Evolutionary conservation across 2,797 vertebrate species (phyloP).

Genomic region (Pseudocheirus occidentalis): DNA sequence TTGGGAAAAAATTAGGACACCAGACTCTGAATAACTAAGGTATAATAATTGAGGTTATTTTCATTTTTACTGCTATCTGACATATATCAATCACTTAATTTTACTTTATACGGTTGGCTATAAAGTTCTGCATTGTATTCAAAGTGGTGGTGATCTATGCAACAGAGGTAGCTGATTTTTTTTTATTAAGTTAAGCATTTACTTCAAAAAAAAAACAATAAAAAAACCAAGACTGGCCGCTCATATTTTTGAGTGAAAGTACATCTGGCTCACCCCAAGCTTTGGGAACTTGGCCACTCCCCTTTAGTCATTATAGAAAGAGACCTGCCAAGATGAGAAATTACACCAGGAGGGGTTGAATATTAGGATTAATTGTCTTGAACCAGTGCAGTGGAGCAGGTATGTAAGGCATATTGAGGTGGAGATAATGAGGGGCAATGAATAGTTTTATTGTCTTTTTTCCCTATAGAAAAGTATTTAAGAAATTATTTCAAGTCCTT

Average conservation of each 20-base stretch:
- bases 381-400: slow-evolving; percentile 94
- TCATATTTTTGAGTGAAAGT: slow-evolving; percentile 61
- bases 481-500: slow-evolving; percentile 83
- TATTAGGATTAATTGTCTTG: slow-evolving; percentile 99
- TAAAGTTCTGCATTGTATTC: background rate
- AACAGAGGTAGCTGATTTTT: background rate
- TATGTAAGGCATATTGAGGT: slow-evolving; percentile 92
- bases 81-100: slow-evolving; percentile 63
- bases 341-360: slow-evolving; percentile 91
- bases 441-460: slow-evolving; percentile 89
- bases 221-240: background rate
- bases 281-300: slow-evolving; percentile 88
- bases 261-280: slow-evolving; percentile 79
- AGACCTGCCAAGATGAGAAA: slow-evolving; percentile 99
- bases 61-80: slow-evolving; percentile 54
- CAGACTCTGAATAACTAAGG: slow-evolving; percentile 40
- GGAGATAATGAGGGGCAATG: slow-evolving; percentile 92
- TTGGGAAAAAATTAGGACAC: slow-evolving; percentile 50
- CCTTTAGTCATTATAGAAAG: slow-evolving; percentile 92
- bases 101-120: background rate
- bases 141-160: background rate
- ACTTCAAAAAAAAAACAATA: background rate
- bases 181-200: slow-evolving; percentile 17
- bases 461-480: slow-evolving; percentile 85
- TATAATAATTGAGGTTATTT: slow-evolving; percentile 62